Conservation (phyloP, 2,113 vertebrate genomes). For the Fulmarus glacialis region DNA sequence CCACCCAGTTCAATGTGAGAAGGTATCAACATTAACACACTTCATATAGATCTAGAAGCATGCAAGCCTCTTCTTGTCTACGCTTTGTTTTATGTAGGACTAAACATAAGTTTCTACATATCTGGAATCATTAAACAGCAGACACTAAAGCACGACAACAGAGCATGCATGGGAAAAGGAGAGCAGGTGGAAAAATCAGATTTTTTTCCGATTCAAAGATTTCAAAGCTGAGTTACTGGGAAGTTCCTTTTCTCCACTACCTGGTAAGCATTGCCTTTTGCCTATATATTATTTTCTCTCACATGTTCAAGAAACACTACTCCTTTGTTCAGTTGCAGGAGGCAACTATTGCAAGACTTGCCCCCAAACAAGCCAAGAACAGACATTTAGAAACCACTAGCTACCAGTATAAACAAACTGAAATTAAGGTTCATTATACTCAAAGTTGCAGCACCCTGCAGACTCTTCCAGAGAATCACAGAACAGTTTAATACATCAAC, state of each 20-base stretch:
- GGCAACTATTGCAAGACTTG: not conserved
- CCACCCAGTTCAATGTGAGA: not conserved
- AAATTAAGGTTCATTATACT: not conserved
- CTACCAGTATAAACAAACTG: not conserved
- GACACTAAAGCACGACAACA: not conserved
- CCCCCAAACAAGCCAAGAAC: not conserved
- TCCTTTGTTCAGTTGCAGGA: not conserved
- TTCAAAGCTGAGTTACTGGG: not conserved
- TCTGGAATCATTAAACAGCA: not conserved
- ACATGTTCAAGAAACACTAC: not conserved
- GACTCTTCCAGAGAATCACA: not conserved
- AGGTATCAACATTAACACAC: not conserved
- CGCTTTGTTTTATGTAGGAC: not conserved
- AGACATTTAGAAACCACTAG: not conserved
- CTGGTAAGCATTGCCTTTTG: not conserved
- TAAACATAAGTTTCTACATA: not conserved
- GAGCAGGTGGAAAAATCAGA: not conserved
- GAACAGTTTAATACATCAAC: not conserved
- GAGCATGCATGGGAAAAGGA: accelerated
- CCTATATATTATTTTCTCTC: not conserved
- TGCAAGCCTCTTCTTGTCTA: not conserved
- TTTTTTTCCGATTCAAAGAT: not conserved
- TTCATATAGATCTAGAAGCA: not conserved
- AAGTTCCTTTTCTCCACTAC: not conserved
- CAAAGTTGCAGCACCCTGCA: not conserved